These are phyloP conservation scores for Buteo buteo DNA, from an alignment of 2,113 vertebrate species.

Conservation along the genomic window DNA sequence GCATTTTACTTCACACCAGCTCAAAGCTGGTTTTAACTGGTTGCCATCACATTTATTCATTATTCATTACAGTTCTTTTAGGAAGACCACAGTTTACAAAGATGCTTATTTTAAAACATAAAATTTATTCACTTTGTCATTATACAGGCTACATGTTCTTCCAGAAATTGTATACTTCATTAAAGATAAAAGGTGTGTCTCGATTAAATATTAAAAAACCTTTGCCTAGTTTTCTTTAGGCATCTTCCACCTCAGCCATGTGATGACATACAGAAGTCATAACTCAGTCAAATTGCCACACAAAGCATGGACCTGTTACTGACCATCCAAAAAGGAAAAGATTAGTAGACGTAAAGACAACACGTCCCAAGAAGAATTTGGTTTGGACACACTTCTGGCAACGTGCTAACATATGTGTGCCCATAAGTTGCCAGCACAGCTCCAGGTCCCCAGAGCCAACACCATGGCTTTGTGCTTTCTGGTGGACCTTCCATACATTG, in stretches of 20 bases:
- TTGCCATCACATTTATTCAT: neutral
- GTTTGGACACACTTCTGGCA: neutral
- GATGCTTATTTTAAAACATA: neutral
- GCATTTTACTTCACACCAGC: accelerated
- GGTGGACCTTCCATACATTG: accelerated
- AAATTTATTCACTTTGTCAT: neutral
- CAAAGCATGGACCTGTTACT: neutral
- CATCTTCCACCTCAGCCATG: neutral
- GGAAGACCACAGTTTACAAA: neutral
- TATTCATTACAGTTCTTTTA: neutral
- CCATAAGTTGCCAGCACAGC: accelerated
- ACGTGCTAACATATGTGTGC: accelerated
- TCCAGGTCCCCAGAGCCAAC: neutral
- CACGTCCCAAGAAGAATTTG: neutral
- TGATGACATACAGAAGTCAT: accelerated
- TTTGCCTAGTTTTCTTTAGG: neutral
- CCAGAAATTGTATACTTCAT: neutral
- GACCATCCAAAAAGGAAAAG: too few species aligned
- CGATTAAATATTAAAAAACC: accelerated
- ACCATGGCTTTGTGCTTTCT: neutral
- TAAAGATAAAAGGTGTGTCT: neutral
- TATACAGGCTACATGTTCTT: neutral
- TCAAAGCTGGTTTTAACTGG: neutral
- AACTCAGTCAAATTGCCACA: neutral
- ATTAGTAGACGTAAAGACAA: neutral